Percentiles rank a stretch among this genome's conserved stretches.
Evolutionary conservation across 2,113 vertebrate species (phyloP).

Genomic region (Prochilodus magdalenae): DNA sequence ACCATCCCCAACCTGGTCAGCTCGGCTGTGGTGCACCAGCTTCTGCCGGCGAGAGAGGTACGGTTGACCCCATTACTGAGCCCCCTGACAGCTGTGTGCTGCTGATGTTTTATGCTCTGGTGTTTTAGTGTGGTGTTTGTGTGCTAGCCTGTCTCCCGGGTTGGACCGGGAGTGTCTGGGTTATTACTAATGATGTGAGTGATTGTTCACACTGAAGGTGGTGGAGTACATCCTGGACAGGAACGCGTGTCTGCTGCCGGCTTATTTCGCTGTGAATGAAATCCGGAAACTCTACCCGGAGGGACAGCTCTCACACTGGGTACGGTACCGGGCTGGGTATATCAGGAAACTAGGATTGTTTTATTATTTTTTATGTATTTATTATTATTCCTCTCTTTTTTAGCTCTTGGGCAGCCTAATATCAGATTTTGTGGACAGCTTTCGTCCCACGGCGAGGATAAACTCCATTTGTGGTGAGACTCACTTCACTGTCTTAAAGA

Average conservation of each 20-base stretch:
- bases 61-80: neutral
- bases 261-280: conserved; percentile 96
- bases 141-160: too few relatives aligned
- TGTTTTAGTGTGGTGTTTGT: too few relatives aligned
- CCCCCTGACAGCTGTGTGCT: neutral
- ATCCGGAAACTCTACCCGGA: conserved; percentile 97
- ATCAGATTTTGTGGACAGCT: conserved; percentile 98
- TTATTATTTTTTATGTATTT: neutral
- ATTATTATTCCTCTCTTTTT: too few relatives aligned
- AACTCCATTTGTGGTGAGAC: conserved; percentile 98
- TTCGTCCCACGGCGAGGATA: conserved; percentile 97
- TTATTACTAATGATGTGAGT: conserved; percentile 4
- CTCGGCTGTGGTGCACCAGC: conserved; percentile 95
- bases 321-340: conserved; percentile 60
- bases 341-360: too few relatives aligned
- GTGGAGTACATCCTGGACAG: conserved; percentile 97
- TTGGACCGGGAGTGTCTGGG: neutral
- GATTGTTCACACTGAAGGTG: conserved; percentile 77
- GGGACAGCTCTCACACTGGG: conserved; percentile 96
- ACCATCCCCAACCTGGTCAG: conserved; percentile 94
- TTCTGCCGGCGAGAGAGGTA: conserved; percentile 94
- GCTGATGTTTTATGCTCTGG: neutral
- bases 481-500: neutral
- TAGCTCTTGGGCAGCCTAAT: conserved; percentile 95
- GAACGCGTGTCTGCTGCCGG: conserved; percentile 95